Conservation (phyloP, 2,888 invertebrate species). For the Drosophila hamatofila region DNA sequence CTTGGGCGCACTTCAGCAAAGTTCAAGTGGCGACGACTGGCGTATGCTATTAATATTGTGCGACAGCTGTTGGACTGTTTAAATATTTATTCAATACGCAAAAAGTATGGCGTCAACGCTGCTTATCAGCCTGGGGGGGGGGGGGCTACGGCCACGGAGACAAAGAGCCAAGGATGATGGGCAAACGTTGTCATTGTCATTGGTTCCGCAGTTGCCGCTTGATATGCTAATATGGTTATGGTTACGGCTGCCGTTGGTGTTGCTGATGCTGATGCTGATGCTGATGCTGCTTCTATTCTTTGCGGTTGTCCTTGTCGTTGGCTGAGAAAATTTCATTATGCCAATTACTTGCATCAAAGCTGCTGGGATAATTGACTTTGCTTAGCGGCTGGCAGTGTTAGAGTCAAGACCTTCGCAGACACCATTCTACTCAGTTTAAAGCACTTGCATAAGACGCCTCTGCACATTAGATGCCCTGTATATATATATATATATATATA, state of each 20-base stretch:
- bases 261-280: slow-evolving; percentile 22
- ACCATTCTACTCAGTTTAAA: slow-evolving; percentile 23
- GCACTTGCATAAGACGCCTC: slow-evolving; percentile 71
- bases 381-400: slow-evolving; percentile 64
- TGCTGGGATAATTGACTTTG: slow-evolving; percentile 83
- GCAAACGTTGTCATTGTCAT: slow-evolving; percentile 56
- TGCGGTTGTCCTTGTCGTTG: slow-evolving; percentile 77
- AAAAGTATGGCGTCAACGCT: slow-evolving; percentile 53
- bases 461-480: slow-evolving; percentile 56
- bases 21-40: slow-evolving; percentile 51
- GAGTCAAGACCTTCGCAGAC: slow-evolving; percentile 33
- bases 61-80: slow-evolving; percentile 77
- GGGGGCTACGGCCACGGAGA: neutral
- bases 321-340: slow-evolving; percentile 82
- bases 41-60: slow-evolving; percentile 77
- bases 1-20: slow-evolving; percentile 19
- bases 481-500: too few species aligned
- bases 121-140: slow-evolving; percentile 36
- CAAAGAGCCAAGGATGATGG: slow-evolving; percentile 25
- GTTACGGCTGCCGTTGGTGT: slow-evolving; percentile 53
- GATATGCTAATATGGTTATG: slow-evolving; percentile 79
- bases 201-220: slow-evolving; percentile 49
- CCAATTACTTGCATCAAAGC: slow-evolving; percentile 83
- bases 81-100: slow-evolving; percentile 80
- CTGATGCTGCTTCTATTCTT: slow-evolving; percentile 69